Evolutionary conservation across 1,140 invertebrate species (phyloP), one percentile per base, ranked within the genome.

Genomic region (Leptinotarsa defecta): DNA sequence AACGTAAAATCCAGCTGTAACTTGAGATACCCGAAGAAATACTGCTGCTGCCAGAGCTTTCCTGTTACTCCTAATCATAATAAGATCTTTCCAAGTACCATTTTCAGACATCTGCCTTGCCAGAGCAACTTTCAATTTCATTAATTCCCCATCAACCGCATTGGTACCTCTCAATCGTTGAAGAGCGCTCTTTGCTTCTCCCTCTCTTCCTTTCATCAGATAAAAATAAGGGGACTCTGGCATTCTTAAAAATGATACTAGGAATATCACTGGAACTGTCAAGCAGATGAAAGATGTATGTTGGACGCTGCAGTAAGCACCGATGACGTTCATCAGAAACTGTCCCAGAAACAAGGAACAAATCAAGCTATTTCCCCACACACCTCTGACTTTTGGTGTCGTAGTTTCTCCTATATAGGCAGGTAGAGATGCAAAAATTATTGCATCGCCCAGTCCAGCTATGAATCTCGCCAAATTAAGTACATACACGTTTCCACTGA

Each of bases 1-100:
- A 0, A 89, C 90, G 65, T 88, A 88, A 11, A 91, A 87, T 13
- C 91, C 91, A 67, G 87, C 88, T 48, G 91, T 87, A 79, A 92
- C 91, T 77, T 92, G 91, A 86, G 86, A 62, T 48, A 89, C 74
- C 3, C 86, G 86, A n/a, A 91, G 80, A 17, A 87, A 86, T 17
- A 88, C 81, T 1, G 71, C 77, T 8, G 77, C 77, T 3, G 86
- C 13, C 5, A 89, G 81, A 3, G 87, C 88, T 48, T 79, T 83
- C 17, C 86, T 79, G 71, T 89, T 89, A 0, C 84, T 86, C 1
- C 75, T 67, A 20, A 85, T 86, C 0, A 74, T 62, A 67, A 89
- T 86, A 20, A 79, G 70, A 71, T 82, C 78, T 27, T 71, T 77
- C 71, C 76, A 82, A 5, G 24, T 75, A 34, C 74, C 79, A 17